Base-by-base conservation (phyloP, 2,113 vertebrate species). In the Leptobrachium ailaonicum region DNA sequence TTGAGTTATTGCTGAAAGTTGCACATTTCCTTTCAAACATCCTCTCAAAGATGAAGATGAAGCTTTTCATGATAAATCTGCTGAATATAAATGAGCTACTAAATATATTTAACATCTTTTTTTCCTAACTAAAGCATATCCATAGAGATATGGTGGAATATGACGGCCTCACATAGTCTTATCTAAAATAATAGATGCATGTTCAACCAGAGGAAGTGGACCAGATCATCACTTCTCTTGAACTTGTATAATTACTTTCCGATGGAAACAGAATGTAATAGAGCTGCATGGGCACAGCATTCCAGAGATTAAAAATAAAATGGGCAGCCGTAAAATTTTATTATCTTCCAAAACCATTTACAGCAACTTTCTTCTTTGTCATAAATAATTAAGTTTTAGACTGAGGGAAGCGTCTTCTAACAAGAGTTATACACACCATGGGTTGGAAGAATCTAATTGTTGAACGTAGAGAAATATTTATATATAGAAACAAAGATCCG, bases 181-280 rank as follows among this genome's bases (percentile, higher is more conserved):
- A 60, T 60, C 56, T 60, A 11, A 11, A 13, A 14, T 12, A 60
- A 3, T 60, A 8, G 9, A 60, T 60, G 2, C 2, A 12, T 12
- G 13, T 60, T 60, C 13, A 12, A 14, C 56, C 13, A 13, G 56
- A 11, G 8, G 47, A 50, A 50, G 8, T 50, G 47, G 47, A 50
- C 3, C 56, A 60, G 56, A 88, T 89, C 32, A 32, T 40, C n/a
- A 64, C 32, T 64, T 64, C 62, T 7, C 62, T 40, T 64, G 62
- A 64, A 40, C 62, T 32, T 64, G n/a, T 4, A 32, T 20, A 64
- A 64, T 64, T 64, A 64, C 56, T 64, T 64, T 64, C n/a, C 40
- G 62, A 64, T 64, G 4, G 32, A 64, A 64, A 10, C 4, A 40
- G 2, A 40, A 64, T 20, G 6, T 32, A 40, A 64, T 64, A 4